Percentiles rank a stretch among this genome's conserved stretches.
Evolutionary conservation across 2,113 vertebrate genomes (phyloP).

Genomic region (Arizona elegans): DNA sequence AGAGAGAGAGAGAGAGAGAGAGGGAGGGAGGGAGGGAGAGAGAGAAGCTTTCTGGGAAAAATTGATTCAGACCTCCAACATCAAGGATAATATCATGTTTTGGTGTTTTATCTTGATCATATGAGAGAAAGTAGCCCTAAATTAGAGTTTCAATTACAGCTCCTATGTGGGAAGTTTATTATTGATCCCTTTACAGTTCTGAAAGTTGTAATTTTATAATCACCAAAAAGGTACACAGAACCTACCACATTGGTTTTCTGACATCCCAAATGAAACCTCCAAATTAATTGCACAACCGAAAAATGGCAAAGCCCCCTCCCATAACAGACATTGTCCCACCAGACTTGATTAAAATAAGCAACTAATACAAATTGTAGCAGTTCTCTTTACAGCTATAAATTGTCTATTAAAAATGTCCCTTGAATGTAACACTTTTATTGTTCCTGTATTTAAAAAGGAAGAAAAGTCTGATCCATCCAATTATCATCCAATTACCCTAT

Average conservation of each 20-base stretch:
- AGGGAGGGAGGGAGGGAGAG: neutral
- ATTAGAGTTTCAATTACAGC: neutral
- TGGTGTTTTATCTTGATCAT: neutral
- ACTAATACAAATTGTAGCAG: neutral
- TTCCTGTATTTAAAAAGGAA: neutral
- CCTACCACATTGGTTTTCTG: neutral
- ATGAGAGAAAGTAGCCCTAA: neutral
- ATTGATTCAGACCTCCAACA: neutral
- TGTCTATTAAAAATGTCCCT: neutral
- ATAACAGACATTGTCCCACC: neutral
- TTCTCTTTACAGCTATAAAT: neutral
- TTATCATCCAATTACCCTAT: neutral
- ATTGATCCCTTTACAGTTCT: neutral
- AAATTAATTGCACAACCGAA: neutral
- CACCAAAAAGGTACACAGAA: neutral
- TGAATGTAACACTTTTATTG: neutral
- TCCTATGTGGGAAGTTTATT: neutral
- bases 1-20: too few relatives aligned
- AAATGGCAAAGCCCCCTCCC: neutral
- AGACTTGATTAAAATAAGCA: neutral
- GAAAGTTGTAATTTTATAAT: neutral
- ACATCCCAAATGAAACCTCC: neutral
- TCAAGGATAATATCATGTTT: neutral
- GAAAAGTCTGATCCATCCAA: neutral
- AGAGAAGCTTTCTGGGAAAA: neutral